Percentiles rank a stretch among this genome's conserved stretches.
phyloP scores from a whole-genome alignment of 2,797 vertebrate genomes.

The Phalloptychus januarius region DNA sequence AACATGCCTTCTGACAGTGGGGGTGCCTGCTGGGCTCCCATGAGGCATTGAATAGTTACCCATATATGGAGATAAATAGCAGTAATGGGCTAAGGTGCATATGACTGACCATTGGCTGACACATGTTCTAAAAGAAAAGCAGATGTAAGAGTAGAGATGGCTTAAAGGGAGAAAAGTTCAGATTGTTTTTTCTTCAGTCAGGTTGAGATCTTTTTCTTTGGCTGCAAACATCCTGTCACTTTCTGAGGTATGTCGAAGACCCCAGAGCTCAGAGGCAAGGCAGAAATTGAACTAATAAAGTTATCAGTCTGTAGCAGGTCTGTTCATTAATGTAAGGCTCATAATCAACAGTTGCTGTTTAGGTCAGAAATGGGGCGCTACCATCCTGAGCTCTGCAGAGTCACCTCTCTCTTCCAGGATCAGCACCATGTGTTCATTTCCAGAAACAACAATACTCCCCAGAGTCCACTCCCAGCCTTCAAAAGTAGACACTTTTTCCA shows the following conservation, averaged over 20 bases:
- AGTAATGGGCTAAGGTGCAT: slow-evolving; percentile 15
- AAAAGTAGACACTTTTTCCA: not conserved
- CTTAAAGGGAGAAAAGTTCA: not conserved
- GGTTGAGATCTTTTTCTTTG: not conserved
- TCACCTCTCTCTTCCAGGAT: not conserved
- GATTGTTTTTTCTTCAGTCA: not conserved
- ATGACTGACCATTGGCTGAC: slow-evolving; percentile 11
- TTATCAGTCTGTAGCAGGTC: not conserved
- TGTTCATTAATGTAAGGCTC: not conserved
- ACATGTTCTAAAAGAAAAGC: not conserved
- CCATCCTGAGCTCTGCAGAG: not conserved
- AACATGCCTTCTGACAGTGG: slow-evolving; percentile 26
- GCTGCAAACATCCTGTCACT: not conserved
- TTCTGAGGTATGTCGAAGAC: not conserved
- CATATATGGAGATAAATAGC: slow-evolving; percentile 63
- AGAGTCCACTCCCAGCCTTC: not conserved
- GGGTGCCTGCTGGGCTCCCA: slow-evolving; percentile 17
- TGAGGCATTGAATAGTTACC: slow-evolving; percentile 52
- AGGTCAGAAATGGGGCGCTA: not conserved
- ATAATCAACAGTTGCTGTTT: not conserved
- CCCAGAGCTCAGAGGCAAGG: not conserved
- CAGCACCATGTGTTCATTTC: not conserved
- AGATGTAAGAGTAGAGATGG: slow-evolving; percentile 2
- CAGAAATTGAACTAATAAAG: not conserved
- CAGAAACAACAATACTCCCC: not conserved